Conservation (phyloP, 2,888 invertebrate genomes). For the Coenonympha arcania region DNA sequence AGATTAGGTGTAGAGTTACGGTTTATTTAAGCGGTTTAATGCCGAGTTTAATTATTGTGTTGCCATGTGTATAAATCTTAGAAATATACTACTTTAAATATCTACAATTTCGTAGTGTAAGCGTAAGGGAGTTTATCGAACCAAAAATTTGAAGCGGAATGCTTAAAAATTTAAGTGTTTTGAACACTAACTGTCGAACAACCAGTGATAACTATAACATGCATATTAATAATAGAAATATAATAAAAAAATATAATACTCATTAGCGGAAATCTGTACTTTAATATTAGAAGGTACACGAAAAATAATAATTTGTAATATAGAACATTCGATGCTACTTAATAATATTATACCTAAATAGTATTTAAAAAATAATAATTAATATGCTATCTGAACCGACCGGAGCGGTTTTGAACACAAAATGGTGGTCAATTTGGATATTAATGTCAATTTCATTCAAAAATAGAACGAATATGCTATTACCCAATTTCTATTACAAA, state of each 20-base stretch:
- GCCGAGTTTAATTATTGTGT: slow-evolving; percentile 51
- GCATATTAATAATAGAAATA: slow-evolving; percentile 55
- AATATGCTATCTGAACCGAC: slow-evolving; percentile 19
- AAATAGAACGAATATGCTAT: slow-evolving; percentile 16
- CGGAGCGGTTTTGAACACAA: slow-evolving; percentile 28
- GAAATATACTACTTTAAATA: no score
- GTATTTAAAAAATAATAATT: slow-evolving; percentile 8
- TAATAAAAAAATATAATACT: slow-evolving; percentile 51
- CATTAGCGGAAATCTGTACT: slow-evolving; percentile 39
- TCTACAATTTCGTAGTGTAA: slow-evolving; percentile 39
- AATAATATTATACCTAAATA: slow-evolving; percentile 17
- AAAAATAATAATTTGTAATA: slow-evolving; percentile 16
- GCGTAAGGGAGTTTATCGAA: slow-evolving; percentile 60
- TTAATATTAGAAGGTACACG: slow-evolving; percentile 21
- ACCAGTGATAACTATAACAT: slow-evolving; percentile 57
- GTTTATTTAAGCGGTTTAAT: slow-evolving; percentile 31
- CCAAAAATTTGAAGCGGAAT: slow-evolving; percentile 72
- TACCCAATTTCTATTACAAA: slow-evolving; percentile 25
- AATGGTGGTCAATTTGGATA: slow-evolving; percentile 44
- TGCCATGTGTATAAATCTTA: slow-evolving; percentile 63
- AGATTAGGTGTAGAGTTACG: slow-evolving; percentile 38
- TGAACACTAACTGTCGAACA: slow-evolving; percentile 58
- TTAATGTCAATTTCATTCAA: slow-evolving; percentile 45
- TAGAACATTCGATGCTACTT: slow-evolving; percentile 18
- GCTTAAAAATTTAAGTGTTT: slow-evolving; percentile 74